Percentiles rank a stretch among this genome's conserved stretches.
Evolutionary conservation across 2,888 invertebrate species (phyloP).

Genomic region (Malachius bipustulatus): DNA sequence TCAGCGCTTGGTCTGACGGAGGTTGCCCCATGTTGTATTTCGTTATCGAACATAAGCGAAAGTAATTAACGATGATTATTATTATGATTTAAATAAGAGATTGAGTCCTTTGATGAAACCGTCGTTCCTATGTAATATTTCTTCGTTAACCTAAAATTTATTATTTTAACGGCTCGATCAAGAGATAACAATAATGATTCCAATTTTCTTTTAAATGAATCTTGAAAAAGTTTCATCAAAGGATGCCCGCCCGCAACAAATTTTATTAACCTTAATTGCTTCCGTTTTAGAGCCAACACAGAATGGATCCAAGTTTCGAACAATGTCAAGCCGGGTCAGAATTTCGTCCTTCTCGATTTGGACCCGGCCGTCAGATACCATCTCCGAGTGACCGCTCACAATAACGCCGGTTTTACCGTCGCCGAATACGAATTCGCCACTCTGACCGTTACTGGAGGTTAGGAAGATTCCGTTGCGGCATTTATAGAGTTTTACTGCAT

Average conservation of each 20-base stretch:
- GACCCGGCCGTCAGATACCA: constrained; percentile 93
- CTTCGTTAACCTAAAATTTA: background rate
- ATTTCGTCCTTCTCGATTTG: constrained; percentile 81
- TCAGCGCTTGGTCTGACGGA: constrained; percentile 88
- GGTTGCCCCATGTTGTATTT: constrained; percentile 94
- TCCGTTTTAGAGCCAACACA: constrained; percentile 54
- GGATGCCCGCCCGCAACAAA: no score
- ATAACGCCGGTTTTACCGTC: constrained; percentile 91
- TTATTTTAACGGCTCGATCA: no score
- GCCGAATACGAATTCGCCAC: constrained; percentile 95
- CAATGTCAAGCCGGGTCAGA: constrained; percentile 82
- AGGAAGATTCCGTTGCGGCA: no score
- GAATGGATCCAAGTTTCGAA: constrained; percentile 94
- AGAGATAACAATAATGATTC: no score
- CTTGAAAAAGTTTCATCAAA: no score
- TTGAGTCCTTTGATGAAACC: background rate
- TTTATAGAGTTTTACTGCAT: no score
- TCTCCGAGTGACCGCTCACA: constrained; percentile 82
- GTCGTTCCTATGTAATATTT: background rate
- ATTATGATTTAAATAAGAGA: constrained; percentile 11
- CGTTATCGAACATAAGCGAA: constrained; percentile 88
- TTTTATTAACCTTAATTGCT: background rate
- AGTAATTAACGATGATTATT: no score
- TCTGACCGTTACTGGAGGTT: constrained; percentile 87
- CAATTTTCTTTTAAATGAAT: no score